Base-by-base conservation (phyloP, 2,113 vertebrate species). In the Salvelinus namaycush region DNA sequence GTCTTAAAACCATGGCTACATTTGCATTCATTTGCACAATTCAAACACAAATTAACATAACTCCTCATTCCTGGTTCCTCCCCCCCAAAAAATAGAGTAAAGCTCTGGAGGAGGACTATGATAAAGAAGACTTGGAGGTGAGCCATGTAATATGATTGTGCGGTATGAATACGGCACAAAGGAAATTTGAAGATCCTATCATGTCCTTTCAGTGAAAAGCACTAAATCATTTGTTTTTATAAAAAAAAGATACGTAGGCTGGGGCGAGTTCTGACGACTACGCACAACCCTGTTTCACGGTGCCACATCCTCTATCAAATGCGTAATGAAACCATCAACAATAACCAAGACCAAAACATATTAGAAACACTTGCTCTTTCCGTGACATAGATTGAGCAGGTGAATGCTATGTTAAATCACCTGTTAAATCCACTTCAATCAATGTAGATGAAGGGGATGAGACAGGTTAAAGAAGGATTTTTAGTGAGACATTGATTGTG, bases 11-110 rank as follows among this genome's bases (percentile, higher is more conserved):
- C 78, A 78, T 71, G 57, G 54, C 67, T 4, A 78, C 62, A 74
- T 90, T 87, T 85, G 73, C 79, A 86, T 81, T 83, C 5, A 82
- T 83, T 83, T 77, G 39, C 75, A 73, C 57, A 54, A 80, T 73
- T 79, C 54, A 70, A 11, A 88, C 48, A 72, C 74, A 76, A 81
- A 83, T 70, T 39, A 22, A 75, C 79, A 34, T 81, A 80, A 86
- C 80, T 82, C 44, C 67, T 20, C 12, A 71, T 75, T 80, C 81
- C 79, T 80, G 57, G 57, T 16, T 54, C n/a, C 39, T 11, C 2
- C 39, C 39, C 39, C 39, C 69, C 48, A 11, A 9, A 49, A 27
- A 54, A 31, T 14, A 20, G 62, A n/a, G 44, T 26, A 22, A 62
- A 24, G 14, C 39, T 44, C 39, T 11, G 39, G 39, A 51, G 67